These are phyloP conservation scores for Spialia ferax DNA, from an alignment of 2,888 invertebrate genomes.

Conservation along the genomic window DNA sequence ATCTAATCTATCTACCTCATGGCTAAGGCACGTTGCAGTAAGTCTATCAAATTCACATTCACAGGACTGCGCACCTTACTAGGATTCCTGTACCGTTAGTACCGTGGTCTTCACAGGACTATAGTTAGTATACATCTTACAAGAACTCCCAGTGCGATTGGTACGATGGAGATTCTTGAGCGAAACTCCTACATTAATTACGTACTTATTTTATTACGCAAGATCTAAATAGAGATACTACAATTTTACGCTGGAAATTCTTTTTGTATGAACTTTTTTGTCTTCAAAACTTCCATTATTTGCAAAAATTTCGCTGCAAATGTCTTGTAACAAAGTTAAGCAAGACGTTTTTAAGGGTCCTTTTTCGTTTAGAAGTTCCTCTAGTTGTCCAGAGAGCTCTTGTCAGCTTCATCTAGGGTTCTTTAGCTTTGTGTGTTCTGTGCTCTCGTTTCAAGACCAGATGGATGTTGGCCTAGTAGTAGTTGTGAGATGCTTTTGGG, in stretches of 20 bases:
- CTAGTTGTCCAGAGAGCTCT: neutral
- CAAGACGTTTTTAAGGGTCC: neutral
- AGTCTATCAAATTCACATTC: too few species aligned
- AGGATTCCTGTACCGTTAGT: too few species aligned
- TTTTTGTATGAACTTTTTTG: neutral
- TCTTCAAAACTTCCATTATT: neutral
- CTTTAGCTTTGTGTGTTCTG: neutral
- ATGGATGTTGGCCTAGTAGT: neutral
- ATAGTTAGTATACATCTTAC: too few species aligned
- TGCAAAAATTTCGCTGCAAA: neutral
- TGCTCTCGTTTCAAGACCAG: neutral
- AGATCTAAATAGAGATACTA: neutral
- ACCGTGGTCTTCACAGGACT: too few species aligned
- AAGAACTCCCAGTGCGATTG: too few species aligned
- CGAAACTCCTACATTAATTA: too few species aligned
- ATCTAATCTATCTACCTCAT: too few species aligned
- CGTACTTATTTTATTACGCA: too few species aligned
- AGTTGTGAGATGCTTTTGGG: neutral
- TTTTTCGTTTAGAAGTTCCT: neutral
- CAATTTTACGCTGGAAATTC: neutral
- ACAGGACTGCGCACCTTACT: too few species aligned
- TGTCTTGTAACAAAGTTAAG: neutral
- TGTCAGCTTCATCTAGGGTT: constrained; percentile 1
- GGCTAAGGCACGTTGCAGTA: too few species aligned
- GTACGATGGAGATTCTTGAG: too few species aligned